Conservation (phyloP, 2,797 vertebrate species). For the Cossypha polioptera region DNA sequence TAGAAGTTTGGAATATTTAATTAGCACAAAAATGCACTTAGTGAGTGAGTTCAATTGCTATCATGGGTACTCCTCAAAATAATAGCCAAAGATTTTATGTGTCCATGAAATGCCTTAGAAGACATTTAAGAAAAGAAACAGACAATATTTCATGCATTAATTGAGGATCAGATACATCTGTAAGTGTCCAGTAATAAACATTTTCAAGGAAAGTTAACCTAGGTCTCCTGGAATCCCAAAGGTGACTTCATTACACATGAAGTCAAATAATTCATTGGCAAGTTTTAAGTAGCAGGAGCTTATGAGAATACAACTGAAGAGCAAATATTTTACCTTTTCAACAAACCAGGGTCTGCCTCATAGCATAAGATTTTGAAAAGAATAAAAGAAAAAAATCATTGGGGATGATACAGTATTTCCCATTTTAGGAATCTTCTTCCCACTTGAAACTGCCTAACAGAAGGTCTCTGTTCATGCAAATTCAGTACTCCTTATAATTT, state of each 20-base stretch:
- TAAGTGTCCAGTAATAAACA: slow-evolving; percentile 73
- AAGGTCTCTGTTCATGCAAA: slow-evolving; percentile 33
- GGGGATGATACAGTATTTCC: background rate
- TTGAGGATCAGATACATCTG: slow-evolving; percentile 70
- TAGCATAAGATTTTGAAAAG: background rate
- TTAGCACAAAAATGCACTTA: slow-evolving; percentile 80
- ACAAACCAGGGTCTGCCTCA: background rate
- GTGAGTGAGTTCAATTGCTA: slow-evolving; percentile 72
- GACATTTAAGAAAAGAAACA: slow-evolving; percentile 75
- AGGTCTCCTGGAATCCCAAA: slow-evolving; percentile 74
- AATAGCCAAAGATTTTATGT: slow-evolving; percentile 76
- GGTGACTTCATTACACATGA: slow-evolving; percentile 75
- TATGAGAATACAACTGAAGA: slow-evolving; percentile 18
- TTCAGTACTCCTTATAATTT: slow-evolving; percentile 38
- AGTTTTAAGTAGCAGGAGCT: slow-evolving; percentile 27
- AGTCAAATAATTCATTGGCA: slow-evolving; percentile 51
- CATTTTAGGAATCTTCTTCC: slow-evolving; percentile 38
- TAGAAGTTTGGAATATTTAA: slow-evolving; percentile 83
- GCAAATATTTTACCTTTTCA: background rate
- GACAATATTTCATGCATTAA: slow-evolving; percentile 80
- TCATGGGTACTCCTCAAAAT: slow-evolving; percentile 77
- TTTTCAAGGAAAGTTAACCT: slow-evolving; percentile 75
- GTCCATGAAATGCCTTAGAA: slow-evolving; percentile 74
- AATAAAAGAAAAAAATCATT: background rate
- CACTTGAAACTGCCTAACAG: slow-evolving; percentile 45